phyloP scores from a whole-genome alignment of 2,888 invertebrate species.

The Isotomurus palustris region DNA sequence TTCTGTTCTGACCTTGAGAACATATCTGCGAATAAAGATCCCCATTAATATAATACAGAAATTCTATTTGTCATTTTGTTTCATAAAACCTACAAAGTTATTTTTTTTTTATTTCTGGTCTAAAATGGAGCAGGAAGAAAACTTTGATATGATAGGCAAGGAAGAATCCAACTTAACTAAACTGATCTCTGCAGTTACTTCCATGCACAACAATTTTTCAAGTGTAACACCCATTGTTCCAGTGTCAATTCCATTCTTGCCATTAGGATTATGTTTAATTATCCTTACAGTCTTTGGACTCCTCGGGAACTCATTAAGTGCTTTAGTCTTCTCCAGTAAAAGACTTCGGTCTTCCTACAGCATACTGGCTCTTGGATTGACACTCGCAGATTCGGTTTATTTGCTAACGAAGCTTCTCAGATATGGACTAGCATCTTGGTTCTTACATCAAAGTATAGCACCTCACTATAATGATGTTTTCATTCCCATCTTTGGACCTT shows the following conservation, averaged over 20 bases:
- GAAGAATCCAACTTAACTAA: too few species aligned
- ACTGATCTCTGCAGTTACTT: too few species aligned
- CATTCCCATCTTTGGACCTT: constrained; percentile 24
- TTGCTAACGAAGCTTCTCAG: constrained; percentile 24
- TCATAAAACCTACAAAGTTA: too few species aligned
- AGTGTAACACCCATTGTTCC: too few species aligned
- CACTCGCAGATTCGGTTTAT: constrained; percentile 25
- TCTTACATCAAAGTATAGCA: constrained; percentile 10
- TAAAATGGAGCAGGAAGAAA: too few species aligned
- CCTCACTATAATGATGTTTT: constrained; percentile 13
- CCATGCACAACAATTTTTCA: too few species aligned
- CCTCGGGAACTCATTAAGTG: constrained; percentile 30
- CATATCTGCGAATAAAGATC: too few species aligned
- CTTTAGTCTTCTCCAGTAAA: constrained; percentile 17
- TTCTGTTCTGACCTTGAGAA: too few species aligned
- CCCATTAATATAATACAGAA: too few species aligned
- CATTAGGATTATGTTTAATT: constrained; percentile 25
- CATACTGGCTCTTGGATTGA: constrained; percentile 23
- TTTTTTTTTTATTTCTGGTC: too few species aligned
- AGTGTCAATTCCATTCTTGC: constrained; percentile 27
- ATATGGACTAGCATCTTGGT: constrained; percentile 27
- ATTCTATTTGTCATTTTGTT: too few species aligned
- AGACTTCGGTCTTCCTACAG: constrained; percentile 28
- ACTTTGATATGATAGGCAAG: too few species aligned
- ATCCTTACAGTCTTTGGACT: constrained; percentile 24